Base-by-base conservation (phyloP, 2,113 vertebrate genomes). In the Oryzias curvinotus region DNA sequence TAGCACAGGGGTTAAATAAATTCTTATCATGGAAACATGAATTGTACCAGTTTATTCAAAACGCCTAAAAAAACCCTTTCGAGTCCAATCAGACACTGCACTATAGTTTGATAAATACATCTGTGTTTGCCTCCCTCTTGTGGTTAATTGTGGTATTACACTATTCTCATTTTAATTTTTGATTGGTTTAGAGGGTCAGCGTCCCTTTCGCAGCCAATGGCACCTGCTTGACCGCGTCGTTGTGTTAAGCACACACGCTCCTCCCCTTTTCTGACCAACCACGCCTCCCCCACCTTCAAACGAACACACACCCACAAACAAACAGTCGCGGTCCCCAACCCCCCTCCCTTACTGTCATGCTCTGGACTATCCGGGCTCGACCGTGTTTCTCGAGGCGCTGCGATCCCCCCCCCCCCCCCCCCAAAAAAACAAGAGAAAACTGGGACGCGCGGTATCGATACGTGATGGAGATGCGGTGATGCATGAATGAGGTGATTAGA, bases 101-200 rank as follows among this genome's bases (percentile, higher is more conserved):
- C 21, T 23, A 3, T 36, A 0, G 8, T 10, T 36, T 36, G 36
- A 36, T 36, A 3, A 8, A 36, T 8, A 36, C 10, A 36, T 12
- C 8, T 36, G 36, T 3, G 62, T 76, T 19, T 84, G 79, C 61
- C 70, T 77, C 81, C 82, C 65, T 36, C 85, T 50, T 5, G 61
- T 47, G 69, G 70, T 6, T 17, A 4, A 1, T 15, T 16, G 3
- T 26, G 12, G 21, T n/a, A 14, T 67, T 18, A 4, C n/a, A 4
- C 28, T 4, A 5, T 43, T 44, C 47, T 25, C 25, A 0, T 19
- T 28, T 48, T 59, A 6, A 15, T 54, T 66, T 77, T 3, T 74
- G 59, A 86, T 89, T 89, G 86, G 81, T 56, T 80, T 4, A 77
- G 48, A 73, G 65, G 47, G 64, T 66, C 58, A 41, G 18, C 52